Evolutionary conservation across 2,113 vertebrate genomes (phyloP).

Genomic region (Dasypus novemcinctus): DNA sequence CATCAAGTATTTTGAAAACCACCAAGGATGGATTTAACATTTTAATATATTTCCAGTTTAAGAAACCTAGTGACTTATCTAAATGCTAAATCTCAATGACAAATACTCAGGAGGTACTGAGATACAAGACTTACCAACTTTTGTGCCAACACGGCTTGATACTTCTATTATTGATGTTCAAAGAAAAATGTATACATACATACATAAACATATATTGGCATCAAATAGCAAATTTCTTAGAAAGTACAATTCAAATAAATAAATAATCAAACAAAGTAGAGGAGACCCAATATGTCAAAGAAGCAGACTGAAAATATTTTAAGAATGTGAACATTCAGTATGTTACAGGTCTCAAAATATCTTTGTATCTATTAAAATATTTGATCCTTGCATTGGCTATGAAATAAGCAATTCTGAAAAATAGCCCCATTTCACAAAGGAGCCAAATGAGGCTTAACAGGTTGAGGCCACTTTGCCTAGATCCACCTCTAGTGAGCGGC

Average conservation of each 20-base stretch:
- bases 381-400: not conserved
- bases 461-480: not conserved
- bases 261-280: not conserved
- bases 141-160: not conserved
- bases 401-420: not conserved
- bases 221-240: not conserved
- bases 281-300: not conserved
- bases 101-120: conserved; percentile 25
- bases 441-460: not conserved
- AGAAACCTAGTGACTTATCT: not conserved
- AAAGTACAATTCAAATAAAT: not conserved
- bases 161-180: not conserved
- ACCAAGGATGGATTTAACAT: not conserved
- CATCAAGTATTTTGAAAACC: conserved; percentile 26
- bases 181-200: not conserved
- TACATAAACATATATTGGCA: not conserved
- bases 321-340: not conserved
- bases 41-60: conserved; percentile 28
- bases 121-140: not conserved
- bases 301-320: not conserved
- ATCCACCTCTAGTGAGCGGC: not conserved
- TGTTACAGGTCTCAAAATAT: not conserved
- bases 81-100: not conserved
- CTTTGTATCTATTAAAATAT: not conserved
- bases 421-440: not conserved